A percentile compares a stretch with the other conserved stretches of the same genome.
These are phyloP conservation scores for Plebejus argus DNA, from an alignment of 2,888 invertebrate genomes.

Conservation along the genomic window DNA sequence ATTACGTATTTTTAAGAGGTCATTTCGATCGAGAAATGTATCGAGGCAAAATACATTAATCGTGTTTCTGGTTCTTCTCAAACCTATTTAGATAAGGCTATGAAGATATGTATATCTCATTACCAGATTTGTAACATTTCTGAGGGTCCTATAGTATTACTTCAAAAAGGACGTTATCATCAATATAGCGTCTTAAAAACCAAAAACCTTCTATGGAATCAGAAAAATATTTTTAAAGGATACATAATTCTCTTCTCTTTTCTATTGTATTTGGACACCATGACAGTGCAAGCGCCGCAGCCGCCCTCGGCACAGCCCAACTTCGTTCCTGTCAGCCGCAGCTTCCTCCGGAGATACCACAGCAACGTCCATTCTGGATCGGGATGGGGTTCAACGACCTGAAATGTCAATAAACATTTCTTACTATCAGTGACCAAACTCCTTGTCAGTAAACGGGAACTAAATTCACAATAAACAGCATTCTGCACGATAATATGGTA, in stretches of 20 bases:
- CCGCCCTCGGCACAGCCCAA: conserved; percentile 97
- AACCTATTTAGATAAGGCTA: no score
- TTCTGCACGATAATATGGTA: background rate
- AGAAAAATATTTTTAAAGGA: conserved; percentile 57
- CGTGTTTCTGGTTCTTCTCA: no score
- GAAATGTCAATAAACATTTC: conserved; percentile 32
- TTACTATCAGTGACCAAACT: background rate
- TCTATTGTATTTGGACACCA: conserved; percentile 90
- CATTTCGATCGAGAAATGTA: no score
- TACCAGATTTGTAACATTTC: no score
- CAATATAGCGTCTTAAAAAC: no score
- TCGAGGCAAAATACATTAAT: no score
- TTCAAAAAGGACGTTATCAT: no score
- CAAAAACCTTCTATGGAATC: no score
- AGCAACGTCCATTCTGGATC: conserved; percentile 94
- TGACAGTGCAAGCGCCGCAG: conserved; percentile 98
- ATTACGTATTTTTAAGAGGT: no score
- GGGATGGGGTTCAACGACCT: conserved; percentile 88
- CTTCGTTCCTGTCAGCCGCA: conserved; percentile 93
- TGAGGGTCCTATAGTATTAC: no score
- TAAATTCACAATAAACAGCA: background rate
- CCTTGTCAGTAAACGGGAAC: background rate
- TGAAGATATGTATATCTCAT: no score
- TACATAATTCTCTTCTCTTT: conserved; percentile 72
- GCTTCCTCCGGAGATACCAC: conserved; percentile 90